phyloP scores from a whole-genome alignment of 2,113 vertebrate genomes.

The Ancistrus triradiatus region DNA sequence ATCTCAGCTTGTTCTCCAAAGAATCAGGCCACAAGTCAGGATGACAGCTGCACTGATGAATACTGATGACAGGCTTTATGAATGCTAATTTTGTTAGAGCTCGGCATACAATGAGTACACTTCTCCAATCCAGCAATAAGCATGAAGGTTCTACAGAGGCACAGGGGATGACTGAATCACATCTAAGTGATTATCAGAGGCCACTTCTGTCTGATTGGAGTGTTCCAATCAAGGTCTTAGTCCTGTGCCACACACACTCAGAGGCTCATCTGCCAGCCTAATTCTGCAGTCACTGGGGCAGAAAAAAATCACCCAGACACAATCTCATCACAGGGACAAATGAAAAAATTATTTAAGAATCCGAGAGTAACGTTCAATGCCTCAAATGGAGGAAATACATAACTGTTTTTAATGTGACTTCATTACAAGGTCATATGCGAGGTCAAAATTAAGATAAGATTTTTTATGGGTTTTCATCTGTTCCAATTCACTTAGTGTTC shows the following conservation, averaged over 20 bases:
- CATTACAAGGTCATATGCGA: neutral
- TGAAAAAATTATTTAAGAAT: too few species aligned
- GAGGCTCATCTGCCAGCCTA: constrained; percentile 50
- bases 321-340: constrained; percentile 15
- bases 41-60: constrained; percentile 18
- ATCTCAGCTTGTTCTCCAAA: constrained; percentile 17
- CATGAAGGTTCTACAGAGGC: constrained; percentile 26
- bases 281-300: constrained; percentile 49
- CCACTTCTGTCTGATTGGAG: constrained; percentile 44
- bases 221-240: constrained; percentile 36
- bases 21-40: constrained; percentile 28
- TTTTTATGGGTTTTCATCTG: neutral
- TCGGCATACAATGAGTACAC: neutral
- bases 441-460: neutral
- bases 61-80: constrained; percentile 29
- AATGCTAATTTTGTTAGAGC: constrained; percentile 32
- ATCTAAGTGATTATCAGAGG: constrained; percentile 28
- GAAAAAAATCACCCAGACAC: constrained; percentile 36
- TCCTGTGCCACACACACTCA: constrained; percentile 25
- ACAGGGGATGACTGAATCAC: constrained; percentile 3
- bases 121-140: constrained; percentile 25
- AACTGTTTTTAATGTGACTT: constrained; percentile 12
- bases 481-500: neutral
- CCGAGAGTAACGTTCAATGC: neutral
- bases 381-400: constrained; percentile 4